Evolutionary conservation across 2,797 vertebrate species (phyloP).

Genomic region (Myotis findleyi): DNA sequence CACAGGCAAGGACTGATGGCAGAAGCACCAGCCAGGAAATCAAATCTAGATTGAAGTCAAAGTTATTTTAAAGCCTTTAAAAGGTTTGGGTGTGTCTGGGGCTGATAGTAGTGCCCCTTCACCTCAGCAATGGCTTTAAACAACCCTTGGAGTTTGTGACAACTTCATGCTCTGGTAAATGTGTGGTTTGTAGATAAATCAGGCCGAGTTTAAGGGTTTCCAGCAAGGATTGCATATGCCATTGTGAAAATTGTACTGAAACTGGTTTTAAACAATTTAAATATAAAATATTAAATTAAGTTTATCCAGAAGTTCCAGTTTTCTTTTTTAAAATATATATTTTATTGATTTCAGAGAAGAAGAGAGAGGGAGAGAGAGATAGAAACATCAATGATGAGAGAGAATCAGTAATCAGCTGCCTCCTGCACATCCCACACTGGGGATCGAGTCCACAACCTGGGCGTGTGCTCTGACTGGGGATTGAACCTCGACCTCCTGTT

Average conservation of each 20-base stretch:
- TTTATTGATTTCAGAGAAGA: too few species aligned
- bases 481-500: too few species aligned
- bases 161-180: background rate
- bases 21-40: background rate
- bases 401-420: too few species aligned
- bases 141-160: background rate
- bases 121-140: background rate
- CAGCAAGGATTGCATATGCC: background rate
- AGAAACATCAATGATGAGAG: too few species aligned
- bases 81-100: background rate
- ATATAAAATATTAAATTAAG: background rate
- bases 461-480: too few species aligned
- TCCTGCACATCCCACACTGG: too few species aligned
- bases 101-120: background rate
- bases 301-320: background rate
- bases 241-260: slow-evolving; percentile 11
- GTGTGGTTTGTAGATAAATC: slow-evolving; percentile 13
- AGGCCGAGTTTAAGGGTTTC: background rate
- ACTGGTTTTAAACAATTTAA: background rate
- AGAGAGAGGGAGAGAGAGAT: too few species aligned
- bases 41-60: background rate
- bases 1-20: background rate
- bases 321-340: too few species aligned
- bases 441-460: too few species aligned
- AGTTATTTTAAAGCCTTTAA: background rate